Evolutionary conservation across 2,797 vertebrate genomes (phyloP).

Genomic region (Hozukius guyotensis): DNA sequence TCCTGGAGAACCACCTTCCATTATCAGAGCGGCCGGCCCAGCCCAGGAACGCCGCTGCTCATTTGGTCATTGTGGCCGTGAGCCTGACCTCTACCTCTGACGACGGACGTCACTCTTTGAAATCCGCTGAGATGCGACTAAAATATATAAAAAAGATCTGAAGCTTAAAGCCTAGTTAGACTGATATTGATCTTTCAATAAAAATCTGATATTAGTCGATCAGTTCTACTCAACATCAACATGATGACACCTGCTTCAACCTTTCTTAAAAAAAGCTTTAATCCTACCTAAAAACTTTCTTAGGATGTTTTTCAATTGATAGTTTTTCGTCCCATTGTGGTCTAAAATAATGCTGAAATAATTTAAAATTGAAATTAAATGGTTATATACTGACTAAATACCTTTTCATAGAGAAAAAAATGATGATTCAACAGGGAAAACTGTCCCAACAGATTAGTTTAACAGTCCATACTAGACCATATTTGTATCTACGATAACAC

Average conservation of each 20-base stretch:
- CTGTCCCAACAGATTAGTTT: conserved; percentile 3
- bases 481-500: conserved; percentile 1
- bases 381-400: not conserved
- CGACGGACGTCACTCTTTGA: not conserved
- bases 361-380: not conserved
- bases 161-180: not conserved
- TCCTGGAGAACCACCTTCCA: conserved; percentile 86
- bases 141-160: not conserved
- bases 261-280: not conserved
- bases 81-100: conserved; percentile 13
- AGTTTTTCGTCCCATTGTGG: not conserved
- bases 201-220: not conserved
- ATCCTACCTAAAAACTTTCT: not conserved
- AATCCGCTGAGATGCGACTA: not conserved
- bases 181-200: not conserved
- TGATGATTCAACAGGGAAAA: not conserved
- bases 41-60: conserved; percentile 44
- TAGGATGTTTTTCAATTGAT: not conserved
- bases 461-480: not conserved
- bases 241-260: not conserved
- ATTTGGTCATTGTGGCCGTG: not conserved
- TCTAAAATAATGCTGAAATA: not conserved
- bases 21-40: conserved; percentile 72
- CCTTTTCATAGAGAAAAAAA: conserved; percentile 23
- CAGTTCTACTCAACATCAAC: not conserved